Evolutionary conservation across 1,140 invertebrate genomes (phyloP), one percentile per base, ranked within the genome.

Genomic region (Anadara kagoshimensis): DNA sequence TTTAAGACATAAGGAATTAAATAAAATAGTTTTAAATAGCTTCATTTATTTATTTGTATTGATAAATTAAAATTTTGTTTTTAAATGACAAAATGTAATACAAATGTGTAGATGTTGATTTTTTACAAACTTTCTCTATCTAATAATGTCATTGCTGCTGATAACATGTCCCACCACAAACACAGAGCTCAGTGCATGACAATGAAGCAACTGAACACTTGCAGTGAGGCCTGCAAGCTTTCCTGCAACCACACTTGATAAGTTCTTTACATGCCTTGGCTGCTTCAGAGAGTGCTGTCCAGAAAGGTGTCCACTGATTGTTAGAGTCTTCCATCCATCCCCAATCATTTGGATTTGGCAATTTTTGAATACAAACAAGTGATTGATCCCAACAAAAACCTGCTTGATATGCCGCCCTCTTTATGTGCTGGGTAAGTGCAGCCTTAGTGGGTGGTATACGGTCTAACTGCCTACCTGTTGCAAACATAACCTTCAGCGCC

Each of bases 391-490:
- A 66, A 41, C 29, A 41, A 43, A 43, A 36, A n/a, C 26, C 26
- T 20, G 51, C 64, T 43, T 66, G n/a, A n/a, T n/a, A n/a, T n/a
- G n/a, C n/a, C n/a, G n/a, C n/a, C n/a, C n/a, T n/a, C n/a, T n/a
- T n/a, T n/a, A n/a, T n/a, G n/a, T n/a, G n/a, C n/a, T n/a, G n/a
- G n/a, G n/a, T n/a, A n/a, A n/a, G n/a, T n/a, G 64, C 29, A 43
- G 49, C 24, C 43, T 18, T 54, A 20, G 51, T 43, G 10, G 64
- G 36, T 41, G 51, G 24, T 1, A 41, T 54, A 16, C 1, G 26
- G 43, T 66, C 43, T 18, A 43, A 66, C 43, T 29, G 29, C n/a
- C 20, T 29, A 29, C 56, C 49, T 44, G 12, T 66, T 20, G 64
- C 64, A 43, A 54, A 66, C n/a, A 44, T 12, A 10, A 41, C 49